These are phyloP conservation scores for Bombyx huttoni DNA, from an alignment of 2,888 invertebrate species.

Conservation along the genomic window DNA sequence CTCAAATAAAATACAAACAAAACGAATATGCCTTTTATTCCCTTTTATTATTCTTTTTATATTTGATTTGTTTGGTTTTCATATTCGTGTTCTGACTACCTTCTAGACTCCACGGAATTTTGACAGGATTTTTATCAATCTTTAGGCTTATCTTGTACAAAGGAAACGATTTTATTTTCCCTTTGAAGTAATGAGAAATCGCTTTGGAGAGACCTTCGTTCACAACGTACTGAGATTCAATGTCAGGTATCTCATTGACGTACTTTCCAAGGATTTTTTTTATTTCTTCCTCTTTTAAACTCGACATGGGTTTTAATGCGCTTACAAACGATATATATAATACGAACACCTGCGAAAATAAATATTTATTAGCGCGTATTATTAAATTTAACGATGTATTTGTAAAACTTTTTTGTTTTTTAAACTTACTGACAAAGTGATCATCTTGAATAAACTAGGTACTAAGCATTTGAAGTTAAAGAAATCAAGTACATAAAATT, in stretches of 20 bases:
- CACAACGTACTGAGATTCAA: slow-evolving; percentile 37
- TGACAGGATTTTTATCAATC: slow-evolving; percentile 45
- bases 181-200: slow-evolving; percentile 36
- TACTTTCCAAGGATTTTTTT: slow-evolving; percentile 31
- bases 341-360: slow-evolving; percentile 15
- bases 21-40: slow-evolving; percentile 1
- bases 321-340: slow-evolving; percentile 11
- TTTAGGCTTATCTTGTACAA: slow-evolving; percentile 45
- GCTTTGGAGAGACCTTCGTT: slow-evolving; percentile 36
- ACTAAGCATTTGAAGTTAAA: not conserved
- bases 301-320: slow-evolving; percentile 18
- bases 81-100: slow-evolving; percentile 9
- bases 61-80: slow-evolving; percentile 5
- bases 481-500: not conserved
- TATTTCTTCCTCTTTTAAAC: slow-evolving; percentile 20
- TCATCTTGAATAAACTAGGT: not conserved
- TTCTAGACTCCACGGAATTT: slow-evolving; percentile 47
- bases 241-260: slow-evolving; percentile 34
- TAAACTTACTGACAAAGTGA: not conserved
- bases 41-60: not conserved
- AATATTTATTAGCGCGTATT: not conserved
- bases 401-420: too few relatives aligned
- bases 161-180: slow-evolving; percentile 42
- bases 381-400: not conserved
- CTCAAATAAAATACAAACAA: too few relatives aligned